Conservation (phyloP, 2,888 invertebrate species). For the Diachrysia chrysitis region DNA sequence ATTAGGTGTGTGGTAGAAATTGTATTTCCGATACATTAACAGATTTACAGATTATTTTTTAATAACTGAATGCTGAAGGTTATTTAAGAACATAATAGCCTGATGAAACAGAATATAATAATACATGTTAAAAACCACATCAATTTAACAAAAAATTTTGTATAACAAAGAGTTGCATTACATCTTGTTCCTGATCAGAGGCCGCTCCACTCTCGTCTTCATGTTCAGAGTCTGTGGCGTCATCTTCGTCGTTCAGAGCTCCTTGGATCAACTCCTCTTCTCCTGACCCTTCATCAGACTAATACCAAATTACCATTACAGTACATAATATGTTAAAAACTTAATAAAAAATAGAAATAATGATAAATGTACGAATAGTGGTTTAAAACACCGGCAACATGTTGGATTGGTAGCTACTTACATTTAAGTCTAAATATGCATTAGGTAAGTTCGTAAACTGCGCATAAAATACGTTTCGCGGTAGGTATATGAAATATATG, state of each 20-base stretch:
- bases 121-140: background rate
- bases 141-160: background rate
- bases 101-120: background rate
- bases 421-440: too few relatives aligned
- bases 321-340: too few relatives aligned
- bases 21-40: too few relatives aligned
- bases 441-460: too few relatives aligned
- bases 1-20: background rate
- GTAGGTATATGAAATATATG: too few relatives aligned
- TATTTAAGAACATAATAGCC: background rate
- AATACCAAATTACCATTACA: constrained; percentile 18
- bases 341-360: too few relatives aligned
- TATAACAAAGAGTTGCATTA: constrained; percentile 51
- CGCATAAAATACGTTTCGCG: too few relatives aligned
- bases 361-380: too few relatives aligned
- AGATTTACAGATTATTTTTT: too few relatives aligned
- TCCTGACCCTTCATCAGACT: constrained; percentile 60
- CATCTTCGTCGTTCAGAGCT: constrained; percentile 69
- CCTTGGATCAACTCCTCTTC: constrained; percentile 70
- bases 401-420: too few relatives aligned
- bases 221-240: constrained; percentile 80
- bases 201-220: constrained; percentile 81
- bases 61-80: background rate
- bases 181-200: constrained; percentile 83
- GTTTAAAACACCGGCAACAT: too few relatives aligned